phyloP scores from a whole-genome alignment of 2,113 vertebrate species.

The Sarotherodon lohbergeri region DNA sequence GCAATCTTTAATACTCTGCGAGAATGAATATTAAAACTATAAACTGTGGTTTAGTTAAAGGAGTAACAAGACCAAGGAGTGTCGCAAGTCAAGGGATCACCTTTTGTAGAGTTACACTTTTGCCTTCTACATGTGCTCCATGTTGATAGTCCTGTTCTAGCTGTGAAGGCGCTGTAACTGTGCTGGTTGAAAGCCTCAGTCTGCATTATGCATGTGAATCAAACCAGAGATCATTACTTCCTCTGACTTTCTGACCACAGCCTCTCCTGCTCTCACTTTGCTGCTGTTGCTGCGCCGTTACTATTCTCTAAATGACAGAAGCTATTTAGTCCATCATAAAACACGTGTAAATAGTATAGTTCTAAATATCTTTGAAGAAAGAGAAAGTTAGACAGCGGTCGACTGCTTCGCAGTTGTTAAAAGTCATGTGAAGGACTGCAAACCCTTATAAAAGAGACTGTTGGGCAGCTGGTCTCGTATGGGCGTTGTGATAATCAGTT shows the following conservation, averaged over 20 bases:
- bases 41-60: not conserved
- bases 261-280: not conserved
- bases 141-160: not conserved
- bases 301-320: slow-evolving; percentile 8
- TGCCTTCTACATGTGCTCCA: not conserved
- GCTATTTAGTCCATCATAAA: not conserved
- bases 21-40: not conserved
- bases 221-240: slow-evolving; percentile 40
- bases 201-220: not conserved
- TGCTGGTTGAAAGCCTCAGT: not conserved
- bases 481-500: not conserved
- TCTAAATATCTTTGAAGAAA: not conserved
- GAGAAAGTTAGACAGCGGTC: not conserved
- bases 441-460: not conserved
- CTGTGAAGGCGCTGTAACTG: not conserved
- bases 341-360: not conserved
- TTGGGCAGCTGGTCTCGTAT: not conserved
- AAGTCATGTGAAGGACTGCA: not conserved
- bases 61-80: not conserved
- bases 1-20: not conserved
- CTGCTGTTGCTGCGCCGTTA: not conserved
- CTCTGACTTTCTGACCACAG: slow-evolving; percentile 36
- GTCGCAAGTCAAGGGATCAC: not conserved
- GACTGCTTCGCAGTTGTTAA: not conserved
- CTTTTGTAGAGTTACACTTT: not conserved